Base-by-base conservation (phyloP, 1,140 invertebrate species). In the Drosophila nannoptera region DNA sequence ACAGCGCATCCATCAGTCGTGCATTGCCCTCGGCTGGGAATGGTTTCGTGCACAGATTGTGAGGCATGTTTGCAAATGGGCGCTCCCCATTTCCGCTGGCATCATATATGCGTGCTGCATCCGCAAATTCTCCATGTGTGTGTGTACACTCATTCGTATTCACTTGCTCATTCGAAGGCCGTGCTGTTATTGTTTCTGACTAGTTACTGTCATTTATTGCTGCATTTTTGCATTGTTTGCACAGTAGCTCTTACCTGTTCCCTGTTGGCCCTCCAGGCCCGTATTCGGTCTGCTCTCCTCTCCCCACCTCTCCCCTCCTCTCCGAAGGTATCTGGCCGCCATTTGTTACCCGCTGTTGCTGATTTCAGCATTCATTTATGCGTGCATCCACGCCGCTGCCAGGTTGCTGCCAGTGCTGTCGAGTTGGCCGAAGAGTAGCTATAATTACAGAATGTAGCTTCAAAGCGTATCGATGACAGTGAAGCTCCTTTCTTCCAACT, bases 131-230 rank as follows among this genome's bases (percentile, higher is more conserved):
- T 3, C 4, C 11, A 7, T 38, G 7, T 38, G 36, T 43, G 4
- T 12, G 32, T 36, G n/a, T 40, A 31, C 33, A 38, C 38, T 12
- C 56, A 52, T 67, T 67, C 40, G 29, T 32, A 48, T 58, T 56
- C 55, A 11, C 8, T 16, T 29, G n/a, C 36, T 29, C 46, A 50
- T 38, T 56, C 14, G 53, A 12, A 66, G 60, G 38, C 33, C 32
- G 31, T 33, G 42, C 52, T 56, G 45, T 53, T 75, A 64, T 83
- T 83, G 76, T 74, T 69, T 58, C n/a, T 40, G 38, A 66, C 66
- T 81, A 56, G 81, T 66, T 80, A 74, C 64, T 80, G 76, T 69
- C 81, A 86, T 77, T 77, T 74, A 80, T 80, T 71, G 81, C 49
- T 58, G 49, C 56, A 53, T 74, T 84, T 75, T 55, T 62, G 76